Evolutionary conservation across 2,888 invertebrate genomes (phyloP), one percentile per base, ranked within the genome.

Genomic region (Polymixis lichenea): DNA sequence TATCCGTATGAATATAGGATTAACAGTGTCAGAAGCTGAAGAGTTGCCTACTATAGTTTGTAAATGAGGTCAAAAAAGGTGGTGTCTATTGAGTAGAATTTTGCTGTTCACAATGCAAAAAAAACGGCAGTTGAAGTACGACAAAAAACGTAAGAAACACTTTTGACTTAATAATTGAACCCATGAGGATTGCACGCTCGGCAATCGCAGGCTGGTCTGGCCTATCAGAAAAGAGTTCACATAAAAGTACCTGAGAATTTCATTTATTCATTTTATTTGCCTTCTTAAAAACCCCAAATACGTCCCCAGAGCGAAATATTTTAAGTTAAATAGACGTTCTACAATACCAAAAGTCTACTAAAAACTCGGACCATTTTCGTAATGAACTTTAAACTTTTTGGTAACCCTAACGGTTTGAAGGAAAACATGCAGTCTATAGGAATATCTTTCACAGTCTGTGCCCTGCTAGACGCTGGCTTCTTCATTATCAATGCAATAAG

Each of bases 401-500:
- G 64, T 60, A 56, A 22, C 17, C 19, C 67, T 61, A 49, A 46
- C 38, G 56, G 17, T 64, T 72, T 46, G 46, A 56, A 51, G 17
- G 25, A 80, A 84, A 53, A 75, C 70, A 83, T 85, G 80, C 74
- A 80, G 62, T 73, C 78, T 62, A n/a, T 49, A 60, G n/a, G 68
- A 71, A 69, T 75, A 75, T 67, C 77, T 74, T 72, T 67, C 64
- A 75, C 25, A 72, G 62, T 77, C 72, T 69, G 64, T 22, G 66
- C 49, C 77, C 62, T 72, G 80, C 82, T 86, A 80, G 86, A 88
- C 81, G 53, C 43, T 82, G 87, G 86, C 66, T 77, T 88, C 88
- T 90, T 89, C 89, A 90, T 92, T 92, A 91, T 89, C 88, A 89
- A 90, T 88, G 89, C 90, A 91, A 89, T 90, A 87, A 87, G 89